Evolutionary conservation across 2,113 vertebrate genomes (phyloP).

Genomic region (Gavialis gangeticus): DNA sequence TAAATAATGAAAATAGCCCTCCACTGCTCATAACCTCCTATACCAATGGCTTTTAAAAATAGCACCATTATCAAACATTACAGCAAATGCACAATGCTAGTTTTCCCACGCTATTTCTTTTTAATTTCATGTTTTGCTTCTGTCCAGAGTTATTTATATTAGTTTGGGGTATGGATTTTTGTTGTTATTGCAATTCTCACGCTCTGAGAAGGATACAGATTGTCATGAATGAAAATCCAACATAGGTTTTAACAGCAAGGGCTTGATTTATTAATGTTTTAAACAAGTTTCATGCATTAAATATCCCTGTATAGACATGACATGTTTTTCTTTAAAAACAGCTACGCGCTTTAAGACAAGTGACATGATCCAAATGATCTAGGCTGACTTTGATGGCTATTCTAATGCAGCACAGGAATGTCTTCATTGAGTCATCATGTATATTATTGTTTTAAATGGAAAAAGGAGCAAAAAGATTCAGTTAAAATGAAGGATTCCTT

Average conservation of each 20-base stretch:
- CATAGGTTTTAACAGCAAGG: slow-evolving; percentile 68
- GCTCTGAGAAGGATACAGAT: slow-evolving; percentile 12
- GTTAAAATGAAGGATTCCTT: slow-evolving; percentile 28
- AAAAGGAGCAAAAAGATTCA: slow-evolving; percentile 2
- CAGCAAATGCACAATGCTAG: slow-evolving; percentile 22
- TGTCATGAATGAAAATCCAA: slow-evolving; percentile 61
- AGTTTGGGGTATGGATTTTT: slow-evolving; percentile 14
- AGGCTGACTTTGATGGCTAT: slow-evolving; percentile 71
- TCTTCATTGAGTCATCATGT: slow-evolving; percentile 23
- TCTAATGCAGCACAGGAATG: slow-evolving; percentile 68
- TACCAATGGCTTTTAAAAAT: slow-evolving; percentile 12
- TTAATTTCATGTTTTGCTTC: background rate
- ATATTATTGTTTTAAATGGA: slow-evolving; percentile 59
- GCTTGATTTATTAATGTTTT: slow-evolving; percentile 78
- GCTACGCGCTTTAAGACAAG: slow-evolving; percentile 72
- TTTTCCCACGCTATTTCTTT: background rate
- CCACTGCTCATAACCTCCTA: slow-evolving; percentile 34
- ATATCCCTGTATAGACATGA: slow-evolving; percentile 74
- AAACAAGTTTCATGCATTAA: slow-evolving; percentile 79
- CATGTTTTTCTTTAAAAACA: slow-evolving; percentile 76
- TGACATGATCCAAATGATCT: slow-evolving; percentile 78
- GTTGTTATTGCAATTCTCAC: slow-evolving; percentile 41
- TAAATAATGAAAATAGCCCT: slow-evolving; percentile 61
- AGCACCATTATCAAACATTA: slow-evolving; percentile 38
- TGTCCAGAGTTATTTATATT: slow-evolving; percentile 42